Base-by-base conservation (phyloP, 2,113 vertebrate species). In the Psophia crepitans region DNA sequence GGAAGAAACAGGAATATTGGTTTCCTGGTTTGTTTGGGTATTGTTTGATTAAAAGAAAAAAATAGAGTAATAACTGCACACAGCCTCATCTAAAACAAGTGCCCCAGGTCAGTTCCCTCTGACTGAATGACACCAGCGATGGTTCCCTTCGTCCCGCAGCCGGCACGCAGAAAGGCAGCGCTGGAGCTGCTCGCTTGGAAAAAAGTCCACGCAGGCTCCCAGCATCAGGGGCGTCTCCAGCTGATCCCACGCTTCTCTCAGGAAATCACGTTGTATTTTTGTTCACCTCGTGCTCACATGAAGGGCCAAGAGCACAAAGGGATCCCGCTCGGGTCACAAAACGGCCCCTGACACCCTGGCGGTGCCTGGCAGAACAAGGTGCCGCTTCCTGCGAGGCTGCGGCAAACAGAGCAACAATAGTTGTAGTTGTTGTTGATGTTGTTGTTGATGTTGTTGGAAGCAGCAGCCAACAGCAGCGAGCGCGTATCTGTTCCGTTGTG, bases 161-260 rank as follows among this genome's bases (percentile, higher is more conserved):
- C 3, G 24, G 33, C 44, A 11, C 1, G 0, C 21, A 53, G 53
- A 26, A n/a, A 27, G 27, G 56, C 65, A 84, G 69, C 0, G 0
- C 43, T 11, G 53, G 71, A 27, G 41, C 7, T 61, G 20, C 17
- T 11, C 22, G 1, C 1, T 3, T 33, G 43, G 20, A n/a, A 26
- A 49, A 48, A 14, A n/a, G 5, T 5, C 43, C 69, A 4, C 0
- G 0, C 18, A 12, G 56, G 32, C 35, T 56, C 54, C 92, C 37
- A 57, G n/a, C 1, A 3, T 9, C 63, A 30, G 26, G 16, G 26
- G 4, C 12, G 14, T 12, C 35, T 44, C 69, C 41, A 12, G 43
- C 56, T 21, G n/a, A 0, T 26, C 17, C 73, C 1, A 0, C 8
- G 8, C 16, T 18, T 32, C 17, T 21, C 54, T 8, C 44, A n/a